Percentiles rank a stretch among this genome's conserved stretches.
Conservation (phyloP, 2,113 vertebrate genomes). For the Australoheros scitulus region DNA sequence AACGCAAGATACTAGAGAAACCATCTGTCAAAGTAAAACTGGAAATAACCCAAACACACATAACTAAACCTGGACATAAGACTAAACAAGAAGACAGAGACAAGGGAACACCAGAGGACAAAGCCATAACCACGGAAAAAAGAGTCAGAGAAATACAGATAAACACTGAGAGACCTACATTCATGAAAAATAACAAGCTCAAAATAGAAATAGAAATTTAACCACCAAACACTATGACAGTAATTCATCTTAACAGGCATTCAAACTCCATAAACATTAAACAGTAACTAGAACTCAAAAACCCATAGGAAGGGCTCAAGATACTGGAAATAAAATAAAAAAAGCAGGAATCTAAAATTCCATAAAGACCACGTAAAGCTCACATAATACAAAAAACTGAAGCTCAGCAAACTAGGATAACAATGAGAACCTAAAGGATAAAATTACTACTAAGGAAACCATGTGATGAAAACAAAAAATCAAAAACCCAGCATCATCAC, state of each 20-base stretch:
- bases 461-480: neutral
- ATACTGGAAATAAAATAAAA: neutral
- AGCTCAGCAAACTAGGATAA: too few species aligned
- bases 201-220: neutral
- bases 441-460: neutral
- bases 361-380: neutral
- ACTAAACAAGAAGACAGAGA: neutral
- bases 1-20: neutral
- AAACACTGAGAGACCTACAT: neutral
- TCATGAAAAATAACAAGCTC: conserved; percentile 1
- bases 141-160: too few species aligned
- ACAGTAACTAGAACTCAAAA: neutral
- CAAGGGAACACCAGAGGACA: neutral
- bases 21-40: neutral
- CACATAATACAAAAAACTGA: too few species aligned
- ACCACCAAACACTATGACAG: neutral
- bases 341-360: neutral
- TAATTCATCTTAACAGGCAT: neutral
- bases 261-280: neutral
- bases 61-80: neutral
- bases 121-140: neutral
- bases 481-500: neutral
- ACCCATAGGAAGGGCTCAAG: neutral
- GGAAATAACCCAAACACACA: neutral
- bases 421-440: too few species aligned